A percentile compares a stretch with the other conserved stretches of the same genome.
These are phyloP conservation scores for Lacerta agilis DNA, from an alignment of 2,797 vertebrate genomes.

Conservation along the genomic window DNA sequence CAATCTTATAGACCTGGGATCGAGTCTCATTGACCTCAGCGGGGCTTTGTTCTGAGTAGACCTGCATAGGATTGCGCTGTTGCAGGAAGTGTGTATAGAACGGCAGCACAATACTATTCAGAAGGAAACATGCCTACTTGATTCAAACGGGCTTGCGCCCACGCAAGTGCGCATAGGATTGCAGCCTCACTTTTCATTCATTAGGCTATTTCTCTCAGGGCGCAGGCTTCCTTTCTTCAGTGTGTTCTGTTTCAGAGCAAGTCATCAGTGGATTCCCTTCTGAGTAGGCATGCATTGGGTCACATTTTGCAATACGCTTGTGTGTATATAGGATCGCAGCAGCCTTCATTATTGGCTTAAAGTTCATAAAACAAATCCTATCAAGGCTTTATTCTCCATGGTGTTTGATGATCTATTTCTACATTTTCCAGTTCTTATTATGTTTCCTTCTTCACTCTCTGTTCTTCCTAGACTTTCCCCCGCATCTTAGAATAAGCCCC, in stretches of 20 bases:
- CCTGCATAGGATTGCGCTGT: not conserved
- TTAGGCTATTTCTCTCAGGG: too few relatives aligned
- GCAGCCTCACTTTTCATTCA: too few relatives aligned
- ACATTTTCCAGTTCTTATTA: not conserved
- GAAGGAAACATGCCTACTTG: not conserved
- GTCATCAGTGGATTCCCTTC: too few relatives aligned
- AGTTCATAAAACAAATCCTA: not conserved
- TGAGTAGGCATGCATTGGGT: too few relatives aligned
- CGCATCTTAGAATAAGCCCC: too few relatives aligned
- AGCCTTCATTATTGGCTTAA: too few relatives aligned
- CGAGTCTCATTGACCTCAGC: not conserved
- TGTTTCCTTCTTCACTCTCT: not conserved
- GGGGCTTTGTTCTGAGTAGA: not conserved
- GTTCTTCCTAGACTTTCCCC: too few relatives aligned
- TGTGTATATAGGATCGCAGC: too few relatives aligned
- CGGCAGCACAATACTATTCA: not conserved
- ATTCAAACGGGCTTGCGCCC: not conserved
- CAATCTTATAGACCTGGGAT: not conserved
- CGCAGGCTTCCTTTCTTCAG: too few relatives aligned
- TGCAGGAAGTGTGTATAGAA: too few relatives aligned
- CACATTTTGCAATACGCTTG: too few relatives aligned
- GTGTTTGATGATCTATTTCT: not conserved
- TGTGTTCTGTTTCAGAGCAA: too few relatives aligned
- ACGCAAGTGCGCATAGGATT: not conserved
- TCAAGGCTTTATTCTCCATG: not conserved